These are phyloP conservation scores for Sepioteuthis lessoniana DNA, from an alignment of 2,888 invertebrate genomes.

Conservation along the genomic window DNA sequence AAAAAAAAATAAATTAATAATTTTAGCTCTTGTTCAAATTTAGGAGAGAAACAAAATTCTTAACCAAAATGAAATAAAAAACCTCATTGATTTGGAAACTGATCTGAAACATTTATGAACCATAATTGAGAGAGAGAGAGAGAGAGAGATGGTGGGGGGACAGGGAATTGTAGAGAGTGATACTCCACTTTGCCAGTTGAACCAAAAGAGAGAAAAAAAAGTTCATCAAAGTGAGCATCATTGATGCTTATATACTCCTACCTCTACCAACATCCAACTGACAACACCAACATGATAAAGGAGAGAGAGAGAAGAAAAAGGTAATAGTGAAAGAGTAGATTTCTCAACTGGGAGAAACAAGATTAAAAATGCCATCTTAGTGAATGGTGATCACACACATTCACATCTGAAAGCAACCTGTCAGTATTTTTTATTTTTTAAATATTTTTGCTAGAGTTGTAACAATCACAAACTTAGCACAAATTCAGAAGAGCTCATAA, in stretches of 20 bases:
- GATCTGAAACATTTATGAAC: neutral
- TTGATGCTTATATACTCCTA: neutral
- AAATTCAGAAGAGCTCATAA: neutral
- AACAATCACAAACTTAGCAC: neutral
- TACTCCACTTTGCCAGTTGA: neutral
- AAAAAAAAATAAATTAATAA: neutral
- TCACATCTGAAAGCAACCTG: neutral
- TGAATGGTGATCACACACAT: neutral
- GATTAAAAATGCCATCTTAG: neutral
- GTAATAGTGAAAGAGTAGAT: neutral
- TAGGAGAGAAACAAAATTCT: neutral
- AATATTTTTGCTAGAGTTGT: neutral
- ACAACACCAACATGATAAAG: neutral
- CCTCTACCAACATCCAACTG: conserved; percentile 8
- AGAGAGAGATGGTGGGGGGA: neutral
- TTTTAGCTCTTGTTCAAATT: conserved; percentile 23
- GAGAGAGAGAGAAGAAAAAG: neutral
- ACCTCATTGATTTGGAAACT: neutral
- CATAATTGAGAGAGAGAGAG: neutral
- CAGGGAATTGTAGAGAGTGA: neutral
- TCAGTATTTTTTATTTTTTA: neutral
- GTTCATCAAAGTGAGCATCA: neutral
- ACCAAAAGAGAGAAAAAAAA: neutral
- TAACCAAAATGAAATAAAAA: neutral
- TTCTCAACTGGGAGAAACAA: neutral